Evolutionary conservation across 1,140 invertebrate species (phyloP), one percentile per base, ranked within the genome.

Genomic region (Drosophila paulistorum): DNA sequence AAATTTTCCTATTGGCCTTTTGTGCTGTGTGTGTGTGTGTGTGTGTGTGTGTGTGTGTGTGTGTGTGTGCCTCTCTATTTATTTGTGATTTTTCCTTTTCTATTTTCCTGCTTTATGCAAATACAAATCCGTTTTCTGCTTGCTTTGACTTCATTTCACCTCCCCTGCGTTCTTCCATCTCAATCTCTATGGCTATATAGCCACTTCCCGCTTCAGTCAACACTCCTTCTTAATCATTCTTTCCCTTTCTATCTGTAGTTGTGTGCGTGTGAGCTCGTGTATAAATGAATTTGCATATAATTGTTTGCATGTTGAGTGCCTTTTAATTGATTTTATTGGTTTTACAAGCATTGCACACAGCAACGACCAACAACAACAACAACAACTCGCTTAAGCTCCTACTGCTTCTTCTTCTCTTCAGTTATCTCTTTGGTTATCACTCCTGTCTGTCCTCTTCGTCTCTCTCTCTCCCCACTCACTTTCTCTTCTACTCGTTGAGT

Each of bases 261-360:
- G 42, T 48, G 66, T 65, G 70, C 51, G 68, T 45, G 11, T 45
- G 65, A 65, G 65, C 62, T 73, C 73, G 70, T 87, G 67, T 77
- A 87, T 77, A 82, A 87, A 82, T 87, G 74, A 90, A 89, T 89
- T 89, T 89, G 85, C 84, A 87, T 87, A 87, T 89, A 87, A 87
- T 87, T 90, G 84, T 89, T 89, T 87, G 84, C 80, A 89, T 89
- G 80, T 71, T 84, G 84, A 89, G 80, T 89, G 80, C 85, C 80
- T 89, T 89, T 89, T 89, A 89, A 89, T 89, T 89, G 84, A 89
- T 89, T 89, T 89, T 89, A 89, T 89, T 89, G 84, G 84, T 75
- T 84, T 89, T 79, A 79, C 75, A 77, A 77, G 83, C 74, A 71
- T 67, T 75, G 62, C 74, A 78, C 65, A 78, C 74, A 68, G 58